Conservation (phyloP, 1,140 invertebrate species). For the Drosophila lacertosa region DNA sequence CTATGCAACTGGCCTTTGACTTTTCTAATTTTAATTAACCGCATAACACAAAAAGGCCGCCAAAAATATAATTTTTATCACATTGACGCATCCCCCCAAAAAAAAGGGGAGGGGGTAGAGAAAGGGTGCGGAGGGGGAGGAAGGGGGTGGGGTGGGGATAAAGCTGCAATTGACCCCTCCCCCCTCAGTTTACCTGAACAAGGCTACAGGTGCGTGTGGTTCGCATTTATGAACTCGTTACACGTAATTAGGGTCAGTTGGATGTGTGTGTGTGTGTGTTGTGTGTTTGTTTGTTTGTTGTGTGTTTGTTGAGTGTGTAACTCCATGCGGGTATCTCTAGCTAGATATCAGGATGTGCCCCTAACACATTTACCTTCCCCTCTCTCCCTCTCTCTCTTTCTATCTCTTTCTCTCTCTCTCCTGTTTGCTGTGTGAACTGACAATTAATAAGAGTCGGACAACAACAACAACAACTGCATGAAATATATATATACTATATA, state of each 20-base stretch:
- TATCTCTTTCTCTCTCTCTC: slow-evolving; percentile 13
- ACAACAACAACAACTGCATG: slow-evolving; percentile 9
- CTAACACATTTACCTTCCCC: no score
- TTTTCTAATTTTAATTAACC: slow-evolving; percentile 70
- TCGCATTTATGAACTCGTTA: slow-evolving; percentile 79
- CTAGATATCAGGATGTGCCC: slow-evolving; percentile 7
- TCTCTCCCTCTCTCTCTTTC: slow-evolving; percentile 17
- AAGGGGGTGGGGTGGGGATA: no score
- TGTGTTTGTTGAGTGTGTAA: slow-evolving; percentile 3
- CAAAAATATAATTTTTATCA: slow-evolving; percentile 49
- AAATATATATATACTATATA: no score
- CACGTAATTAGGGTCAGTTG: slow-evolving; percentile 80
- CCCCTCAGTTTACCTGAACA: neutral
- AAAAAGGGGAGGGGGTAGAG: no score
- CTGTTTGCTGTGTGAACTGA: slow-evolving; percentile 34
- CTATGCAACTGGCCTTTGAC: slow-evolving; percentile 27
- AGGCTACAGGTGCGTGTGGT: slow-evolving; percentile 68
- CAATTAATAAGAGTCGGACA: slow-evolving; percentile 65
- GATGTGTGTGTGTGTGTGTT: slow-evolving; percentile 26
- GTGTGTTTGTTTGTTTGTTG: slow-evolving; percentile 11
- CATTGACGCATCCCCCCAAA: slow-evolving; percentile 22
- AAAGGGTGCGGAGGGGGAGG: no score
- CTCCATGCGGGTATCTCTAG: slow-evolving; percentile 1
- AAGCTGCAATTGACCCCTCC: no score
- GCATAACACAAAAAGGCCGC: slow-evolving; percentile 41